Base-by-base conservation (phyloP, 2,113 vertebrate species). In the Sakesphorus luctuosus region DNA sequence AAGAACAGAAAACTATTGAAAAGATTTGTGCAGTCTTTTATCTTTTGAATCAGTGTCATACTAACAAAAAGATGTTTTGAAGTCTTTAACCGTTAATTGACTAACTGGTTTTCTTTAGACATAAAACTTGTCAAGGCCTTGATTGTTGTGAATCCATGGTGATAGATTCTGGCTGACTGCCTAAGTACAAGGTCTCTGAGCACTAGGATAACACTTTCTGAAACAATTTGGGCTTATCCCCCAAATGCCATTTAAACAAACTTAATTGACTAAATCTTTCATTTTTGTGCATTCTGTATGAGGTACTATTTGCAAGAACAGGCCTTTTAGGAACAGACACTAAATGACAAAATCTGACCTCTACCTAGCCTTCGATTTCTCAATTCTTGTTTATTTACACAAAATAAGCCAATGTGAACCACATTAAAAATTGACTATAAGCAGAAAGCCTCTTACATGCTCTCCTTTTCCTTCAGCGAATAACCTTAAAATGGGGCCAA, bases 11-110 rank as follows among this genome's bases (percentile, higher is more conserved):
- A 84, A 86, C 75, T 86, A 20, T 14, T 90, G 90, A 95, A 95
- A 94, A 93, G 82, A 33, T 93, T 94, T 85, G 31, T 72, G 50
- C 87, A 62, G 74, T 83, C 93, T 97, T 96, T 95, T 87, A 80
- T 81, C 94, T 95, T 95, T 91, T 96, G 92, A 97, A 96, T 88
- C 44, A 46, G 55, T 84, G 91, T 90, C 90, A 84, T 94, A 89
- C 76, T 87, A 89, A 96, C 93, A 96, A 94, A 96, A 96, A 96
- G 93, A 93, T 96, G 94, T 97, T 96, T 96, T 97, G 89, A 97
- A 94, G 91, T 93, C 91, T 90, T 94, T 84, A 92, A 96, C 93
- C 80, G 61, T 95, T 96, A 95, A 97, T 95, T 93, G 93, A 97
- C 92, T 95, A 96, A 96, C 81, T 95, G 74, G 79, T 96, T 96